These are phyloP conservation scores for Schizopygopsis pylzovi DNA, from an alignment of 2,797 vertebrate genomes.

Conservation along the genomic window DNA sequence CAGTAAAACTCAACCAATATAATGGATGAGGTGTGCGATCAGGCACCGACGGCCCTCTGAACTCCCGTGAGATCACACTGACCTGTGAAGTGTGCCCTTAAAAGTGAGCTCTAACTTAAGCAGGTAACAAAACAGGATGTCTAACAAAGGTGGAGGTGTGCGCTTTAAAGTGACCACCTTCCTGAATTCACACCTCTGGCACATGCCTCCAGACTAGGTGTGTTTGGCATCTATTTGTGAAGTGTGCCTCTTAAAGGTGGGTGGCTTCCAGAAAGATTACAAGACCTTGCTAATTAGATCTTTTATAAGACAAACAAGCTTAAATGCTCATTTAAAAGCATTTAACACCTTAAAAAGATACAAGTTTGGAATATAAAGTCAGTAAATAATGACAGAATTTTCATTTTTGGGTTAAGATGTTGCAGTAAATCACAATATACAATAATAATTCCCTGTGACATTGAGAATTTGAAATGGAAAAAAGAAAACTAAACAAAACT, in stretches of 20 bases:
- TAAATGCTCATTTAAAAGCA: background rate
- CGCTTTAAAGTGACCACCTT: slow-evolving; percentile 35
- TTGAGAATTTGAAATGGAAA: background rate
- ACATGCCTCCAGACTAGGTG: slow-evolving; percentile 3
- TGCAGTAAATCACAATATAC: background rate
- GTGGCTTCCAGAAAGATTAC: slow-evolving; percentile 7
- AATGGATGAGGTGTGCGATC: slow-evolving; percentile 35
- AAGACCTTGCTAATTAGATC: background rate
- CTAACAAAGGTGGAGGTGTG: background rate
- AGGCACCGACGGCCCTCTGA: slow-evolving; percentile 20
- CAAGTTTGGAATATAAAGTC: background rate
- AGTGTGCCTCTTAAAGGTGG: slow-evolving; percentile 25
- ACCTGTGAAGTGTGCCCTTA: slow-evolving; percentile 67
- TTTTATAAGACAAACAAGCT: background rate
- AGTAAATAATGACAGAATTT: background rate
- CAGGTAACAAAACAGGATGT: slow-evolving; percentile 44
- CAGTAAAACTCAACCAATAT: slow-evolving; percentile 41
- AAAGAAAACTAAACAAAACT: background rate
- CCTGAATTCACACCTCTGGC: slow-evolving; percentile 23
- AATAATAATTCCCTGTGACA: background rate
- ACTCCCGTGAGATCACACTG: slow-evolving; percentile 5
- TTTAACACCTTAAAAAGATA: background rate
- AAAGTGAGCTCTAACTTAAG: slow-evolving; percentile 34
- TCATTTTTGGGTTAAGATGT: background rate
- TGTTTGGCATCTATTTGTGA: slow-evolving; percentile 21